These are phyloP conservation scores for Sebastes steindachneri DNA, from an alignment of 2,797 vertebrate species.

Conservation along the genomic window DNA sequence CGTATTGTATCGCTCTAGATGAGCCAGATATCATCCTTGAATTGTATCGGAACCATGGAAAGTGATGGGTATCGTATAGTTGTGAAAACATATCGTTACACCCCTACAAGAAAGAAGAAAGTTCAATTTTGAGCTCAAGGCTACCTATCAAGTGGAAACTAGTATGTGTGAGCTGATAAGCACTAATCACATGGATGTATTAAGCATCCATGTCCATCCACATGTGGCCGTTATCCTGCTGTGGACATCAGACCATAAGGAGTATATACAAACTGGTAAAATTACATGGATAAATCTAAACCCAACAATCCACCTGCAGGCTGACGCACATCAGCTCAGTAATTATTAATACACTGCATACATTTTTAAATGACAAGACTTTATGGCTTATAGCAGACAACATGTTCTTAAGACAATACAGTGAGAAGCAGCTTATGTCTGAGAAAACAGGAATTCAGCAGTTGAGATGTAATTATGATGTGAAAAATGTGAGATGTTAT, in stretches of 20 bases:
- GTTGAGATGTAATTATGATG: neutral
- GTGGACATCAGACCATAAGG: neutral
- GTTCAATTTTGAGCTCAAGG: neutral
- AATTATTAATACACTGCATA: neutral
- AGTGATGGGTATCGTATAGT: too few relatives aligned
- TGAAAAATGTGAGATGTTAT: neutral
- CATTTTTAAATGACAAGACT: neutral
- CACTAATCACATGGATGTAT: neutral
- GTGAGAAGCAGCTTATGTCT: neutral
- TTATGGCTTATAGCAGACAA: neutral
- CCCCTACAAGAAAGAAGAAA: too few relatives aligned
- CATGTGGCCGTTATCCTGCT: neutral
- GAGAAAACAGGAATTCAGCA: neutral
- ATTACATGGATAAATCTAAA: neutral
- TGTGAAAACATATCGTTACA: too few relatives aligned
- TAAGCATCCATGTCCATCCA: slow-evolving; percentile 2
- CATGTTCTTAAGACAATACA: neutral
- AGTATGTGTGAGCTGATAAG: neutral
- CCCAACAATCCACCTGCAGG: neutral
- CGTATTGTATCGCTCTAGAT: too few relatives aligned
- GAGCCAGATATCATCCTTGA: too few relatives aligned
- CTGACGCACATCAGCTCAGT: neutral
- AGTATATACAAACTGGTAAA: neutral
- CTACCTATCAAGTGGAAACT: neutral
- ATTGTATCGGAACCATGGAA: too few relatives aligned